A percentile compares a stretch with the other conserved stretches of the same genome.
These are phyloP conservation scores for Mimas tiliae DNA, from an alignment of 2,888 invertebrate genomes.

Conservation along the genomic window DNA sequence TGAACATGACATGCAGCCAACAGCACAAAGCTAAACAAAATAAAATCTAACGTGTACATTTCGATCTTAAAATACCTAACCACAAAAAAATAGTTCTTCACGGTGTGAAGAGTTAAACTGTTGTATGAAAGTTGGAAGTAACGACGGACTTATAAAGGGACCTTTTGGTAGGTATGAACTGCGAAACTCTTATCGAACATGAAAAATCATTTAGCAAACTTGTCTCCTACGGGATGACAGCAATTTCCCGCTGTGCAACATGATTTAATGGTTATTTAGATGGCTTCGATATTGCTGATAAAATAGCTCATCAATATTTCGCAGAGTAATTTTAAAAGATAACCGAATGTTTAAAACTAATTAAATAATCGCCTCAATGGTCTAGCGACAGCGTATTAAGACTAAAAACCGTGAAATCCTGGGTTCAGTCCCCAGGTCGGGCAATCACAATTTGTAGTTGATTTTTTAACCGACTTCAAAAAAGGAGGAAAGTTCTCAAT, in stretches of 20 bases:
- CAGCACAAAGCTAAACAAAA: constrained; percentile 47
- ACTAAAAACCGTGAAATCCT: too few relatives aligned
- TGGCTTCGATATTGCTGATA: constrained; percentile 28
- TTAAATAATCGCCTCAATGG: too few relatives aligned
- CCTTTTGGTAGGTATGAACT: constrained; percentile 23
- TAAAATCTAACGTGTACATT: constrained; percentile 21
- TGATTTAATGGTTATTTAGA: constrained; percentile 43
- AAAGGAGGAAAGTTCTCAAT: too few relatives aligned
- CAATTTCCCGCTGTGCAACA: constrained; percentile 44
- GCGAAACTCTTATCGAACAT: constrained; percentile 41
- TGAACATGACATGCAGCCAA: constrained; percentile 53
- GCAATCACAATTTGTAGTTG: too few relatives aligned
- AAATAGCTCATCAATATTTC: background rate
- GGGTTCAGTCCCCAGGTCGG: too few relatives aligned
- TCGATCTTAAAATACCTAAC: background rate
- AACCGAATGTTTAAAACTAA: too few relatives aligned
- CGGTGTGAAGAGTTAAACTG: constrained; percentile 30
- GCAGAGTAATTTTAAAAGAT: background rate
- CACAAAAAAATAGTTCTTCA: constrained; percentile 23
- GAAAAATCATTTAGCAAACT: constrained; percentile 57
- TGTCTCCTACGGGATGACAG: constrained; percentile 43
- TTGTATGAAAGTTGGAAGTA: constrained; percentile 32
- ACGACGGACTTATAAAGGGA: constrained; percentile 36
- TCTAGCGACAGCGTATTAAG: too few relatives aligned
- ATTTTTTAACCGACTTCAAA: too few relatives aligned